Conservation (phyloP, 1,140 invertebrate genomes). For the Diploscapter pachys region DNA sequence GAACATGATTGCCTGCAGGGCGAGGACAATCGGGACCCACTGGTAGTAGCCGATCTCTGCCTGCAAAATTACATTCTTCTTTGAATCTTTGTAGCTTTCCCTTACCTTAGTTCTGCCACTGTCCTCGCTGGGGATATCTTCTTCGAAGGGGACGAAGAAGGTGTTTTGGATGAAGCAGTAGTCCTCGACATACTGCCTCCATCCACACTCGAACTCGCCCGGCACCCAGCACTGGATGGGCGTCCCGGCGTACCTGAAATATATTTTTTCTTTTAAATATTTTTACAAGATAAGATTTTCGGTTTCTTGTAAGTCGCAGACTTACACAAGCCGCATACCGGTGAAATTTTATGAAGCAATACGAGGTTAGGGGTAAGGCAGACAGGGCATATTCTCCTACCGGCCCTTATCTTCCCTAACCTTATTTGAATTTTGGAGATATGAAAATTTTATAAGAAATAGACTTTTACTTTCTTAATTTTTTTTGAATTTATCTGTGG, state of each 20-base stretch:
- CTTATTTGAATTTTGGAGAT: too few species aligned
- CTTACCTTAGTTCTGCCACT: conserved; percentile 47
- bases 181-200: conserved; percentile 57
- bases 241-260: conserved; percentile 48
- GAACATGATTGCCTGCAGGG: conserved; percentile 64
- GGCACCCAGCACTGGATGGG: conserved; percentile 58
- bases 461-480: too few species aligned
- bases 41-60: conserved; percentile 57
- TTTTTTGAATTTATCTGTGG: too few species aligned
- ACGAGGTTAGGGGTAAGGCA: too few species aligned
- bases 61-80: conserved; percentile 14
- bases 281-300: too few species aligned
- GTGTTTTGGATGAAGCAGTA: conserved; percentile 59
- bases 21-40: conserved; percentile 60
- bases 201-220: conserved; percentile 51
- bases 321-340: too few species aligned
- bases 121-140: conserved; percentile 50
- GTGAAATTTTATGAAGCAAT: too few species aligned
- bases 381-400: too few species aligned
- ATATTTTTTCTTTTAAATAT: too few species aligned
- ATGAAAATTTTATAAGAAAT: too few species aligned
- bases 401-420: too few species aligned
- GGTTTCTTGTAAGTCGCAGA: too few species aligned
- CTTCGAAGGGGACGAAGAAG: conserved; percentile 52
- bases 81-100: neutral